Base-by-base conservation (phyloP, 2,113 vertebrate species). In the Regulus satrapa region DNA sequence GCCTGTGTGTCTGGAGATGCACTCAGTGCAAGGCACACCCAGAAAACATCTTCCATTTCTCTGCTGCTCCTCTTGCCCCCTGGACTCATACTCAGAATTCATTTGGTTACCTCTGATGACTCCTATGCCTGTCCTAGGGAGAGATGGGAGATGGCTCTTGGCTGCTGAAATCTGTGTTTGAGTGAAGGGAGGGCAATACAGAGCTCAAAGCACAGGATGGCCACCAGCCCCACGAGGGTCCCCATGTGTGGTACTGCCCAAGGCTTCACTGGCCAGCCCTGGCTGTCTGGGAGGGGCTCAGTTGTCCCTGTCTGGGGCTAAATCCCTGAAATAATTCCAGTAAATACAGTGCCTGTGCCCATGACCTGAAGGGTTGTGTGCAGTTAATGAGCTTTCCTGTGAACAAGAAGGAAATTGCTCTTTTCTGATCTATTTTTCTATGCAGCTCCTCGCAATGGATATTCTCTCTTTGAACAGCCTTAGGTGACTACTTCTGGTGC, bases 321-420 rank as follows among this genome's bases (percentile, higher is more conserved):
- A 85, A 62, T 81, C 38, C 41, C 52, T 62, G 41, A 68, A 78
- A 56, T 74, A 69, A 73, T 56, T 69, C 49, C 36, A 59, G 11
- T 68, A 62, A 25, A n/a, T 46, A 10, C 29, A 38, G 29, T 68
- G 9, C 68, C 49, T 38, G 20, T 85, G 21, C 23, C 71, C 52
- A 28, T 5, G 48, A 45, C 24, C 51, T 4, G 14, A 52, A 64
- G 45, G 34, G 6, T 1, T 29, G 10, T 31, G 21, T 58, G 18
- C 55, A 68, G 85, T 82, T 91, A 91, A 78, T 71, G 38, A 71
- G 23, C 13, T 82, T 72, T 67, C 32, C 23, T 63, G 58, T 94
- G 72, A 72, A 63, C 43, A 79, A 72, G 69, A 67, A 85, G 58
- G 23, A 72, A 92, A 83, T 67, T 46, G 31, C 66, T 96, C 66